A percentile compares a stretch with the other conserved stretches of the same genome.
Evolutionary conservation across 1,140 invertebrate genomes (phyloP).

Genomic region (Ylistrum balloti): DNA sequence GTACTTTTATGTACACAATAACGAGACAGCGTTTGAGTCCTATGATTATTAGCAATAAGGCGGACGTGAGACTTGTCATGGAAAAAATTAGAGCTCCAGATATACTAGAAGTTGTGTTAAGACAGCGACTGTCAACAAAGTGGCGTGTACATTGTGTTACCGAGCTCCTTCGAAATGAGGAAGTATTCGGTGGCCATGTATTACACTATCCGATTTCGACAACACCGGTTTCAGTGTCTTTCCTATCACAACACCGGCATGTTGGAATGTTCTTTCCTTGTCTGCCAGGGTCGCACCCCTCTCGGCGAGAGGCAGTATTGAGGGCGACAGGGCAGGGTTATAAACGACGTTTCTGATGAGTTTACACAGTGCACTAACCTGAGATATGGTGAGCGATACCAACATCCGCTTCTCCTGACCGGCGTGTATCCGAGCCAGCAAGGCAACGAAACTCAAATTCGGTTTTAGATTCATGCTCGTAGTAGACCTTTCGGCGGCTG

Average conservation of each 20-base stretch:
- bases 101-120: no score
- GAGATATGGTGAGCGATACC: conserved; percentile 12
- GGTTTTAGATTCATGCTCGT: conserved; percentile 47
- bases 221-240: conserved; percentile 41
- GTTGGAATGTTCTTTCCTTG: neutral
- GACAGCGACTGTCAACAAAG: no score
- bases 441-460: conserved; percentile 36
- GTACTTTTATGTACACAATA: no score
- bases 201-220: neutral
- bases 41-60: no score
- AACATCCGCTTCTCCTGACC: conserved; percentile 46
- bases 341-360: conserved; percentile 50
- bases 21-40: no score
- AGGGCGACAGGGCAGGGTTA: conserved; percentile 21
- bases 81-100: no score
- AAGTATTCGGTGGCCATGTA: neutral
- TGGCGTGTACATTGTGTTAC: no score
- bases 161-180: neutral
- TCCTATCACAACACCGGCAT: neutral
- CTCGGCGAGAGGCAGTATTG: neutral
- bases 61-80: no score
- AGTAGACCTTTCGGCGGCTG: neutral
- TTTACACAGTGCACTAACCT: conserved; percentile 48
- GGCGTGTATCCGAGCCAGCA: conserved; percentile 23
- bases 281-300: neutral